Evolutionary conservation across 2,888 invertebrate species (phyloP).

Genomic region (Drosophila suboccidentalis): DNA sequence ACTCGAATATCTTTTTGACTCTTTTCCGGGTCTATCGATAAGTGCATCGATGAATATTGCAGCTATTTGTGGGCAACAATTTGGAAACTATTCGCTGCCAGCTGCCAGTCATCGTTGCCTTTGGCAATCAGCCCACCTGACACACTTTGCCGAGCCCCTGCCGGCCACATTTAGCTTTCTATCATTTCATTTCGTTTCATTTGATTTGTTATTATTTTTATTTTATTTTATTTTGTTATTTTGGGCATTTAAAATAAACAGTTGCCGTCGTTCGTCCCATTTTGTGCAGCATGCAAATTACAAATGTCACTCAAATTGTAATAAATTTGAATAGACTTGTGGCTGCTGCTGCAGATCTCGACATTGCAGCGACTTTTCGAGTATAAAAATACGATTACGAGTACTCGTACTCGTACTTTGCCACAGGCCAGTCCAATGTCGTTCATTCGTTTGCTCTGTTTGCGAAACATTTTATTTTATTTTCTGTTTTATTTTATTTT

Average conservation of each 20-base stretch:
- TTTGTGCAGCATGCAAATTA: conserved; percentile 50
- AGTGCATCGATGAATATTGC: conserved; percentile 1
- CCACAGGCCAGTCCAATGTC: conserved; percentile 48
- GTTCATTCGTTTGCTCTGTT: conserved; percentile 33
- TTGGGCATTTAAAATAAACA: conserved; percentile 23
- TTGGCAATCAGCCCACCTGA: conserved; percentile 64
- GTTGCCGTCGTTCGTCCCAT: conserved; percentile 32
- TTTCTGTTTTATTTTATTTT: conserved; percentile 16
- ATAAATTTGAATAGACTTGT: conserved; percentile 41
- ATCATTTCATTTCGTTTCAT: not conserved
- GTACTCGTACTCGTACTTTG: conserved; percentile 19
- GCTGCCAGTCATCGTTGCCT: conserved; percentile 51
- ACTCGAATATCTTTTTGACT: not conserved
- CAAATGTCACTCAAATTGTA: conserved; percentile 59
- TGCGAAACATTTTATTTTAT: conserved; percentile 59
- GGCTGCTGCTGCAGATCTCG: conserved; percentile 27
- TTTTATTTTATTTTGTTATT: conserved; percentile 5
- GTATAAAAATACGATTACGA: not conserved
- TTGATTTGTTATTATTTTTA: not conserved
- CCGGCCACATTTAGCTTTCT: conserved; percentile 29
- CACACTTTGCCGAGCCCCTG: conserved; percentile 56
- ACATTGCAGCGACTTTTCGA: conserved; percentile 29
- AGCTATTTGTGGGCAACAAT: conserved; percentile 10
- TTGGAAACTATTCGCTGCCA: conserved; percentile 18
- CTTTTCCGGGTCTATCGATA: conserved; percentile 8